Base-by-base conservation (phyloP, 2,888 invertebrate genomes). In the Crioceris asparagi region DNA sequence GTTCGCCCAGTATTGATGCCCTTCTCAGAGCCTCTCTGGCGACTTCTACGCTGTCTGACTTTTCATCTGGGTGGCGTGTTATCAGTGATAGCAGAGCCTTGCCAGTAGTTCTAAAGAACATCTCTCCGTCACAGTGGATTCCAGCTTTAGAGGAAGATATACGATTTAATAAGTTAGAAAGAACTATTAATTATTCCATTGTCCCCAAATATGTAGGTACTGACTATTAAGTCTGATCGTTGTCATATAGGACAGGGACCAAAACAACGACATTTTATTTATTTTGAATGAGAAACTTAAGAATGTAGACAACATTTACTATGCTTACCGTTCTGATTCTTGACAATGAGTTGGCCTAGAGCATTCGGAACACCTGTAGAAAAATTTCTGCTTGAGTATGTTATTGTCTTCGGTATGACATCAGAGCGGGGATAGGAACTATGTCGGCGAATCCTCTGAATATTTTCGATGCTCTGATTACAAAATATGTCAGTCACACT, bases 91-190 rank as follows among this genome's bases (percentile, higher is more conserved):
- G 60, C 55, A 84, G 69, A 33, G 75, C 77, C 61, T 77, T 78
- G 12, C 79, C 79, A 12, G 77, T 67, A 7, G 76, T 77, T 52
- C 74, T 71, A 57, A 80, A 77, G 59, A 79, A 79, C 38, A 77
- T 74, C 57, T 77, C 78, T 5, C 79, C 78, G 53, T 78, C 77
- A 50, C 74, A 74, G 54, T 74, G 68, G 44, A 59, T 47, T 27
- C 58, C 59, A 34, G 45, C 55, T 56, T 36, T 16, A 54, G 49
- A 25, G 2, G n/a, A n/a, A n/a, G n/a, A n/a, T n/a, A n/a, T n/a
- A n/a, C n/a, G n/a, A n/a, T n/a, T n/a, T n/a, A n/a, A n/a, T n/a
- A n/a, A n/a, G n/a, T n/a, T n/a, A n/a, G n/a, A n/a, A n/a, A n/a
- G n/a, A n/a, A n/a, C n/a, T n/a, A n/a, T n/a, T n/a, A n/a, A n/a